Base-by-base conservation (phyloP, 2,113 vertebrate species). In the Semnopithecus entellus region DNA sequence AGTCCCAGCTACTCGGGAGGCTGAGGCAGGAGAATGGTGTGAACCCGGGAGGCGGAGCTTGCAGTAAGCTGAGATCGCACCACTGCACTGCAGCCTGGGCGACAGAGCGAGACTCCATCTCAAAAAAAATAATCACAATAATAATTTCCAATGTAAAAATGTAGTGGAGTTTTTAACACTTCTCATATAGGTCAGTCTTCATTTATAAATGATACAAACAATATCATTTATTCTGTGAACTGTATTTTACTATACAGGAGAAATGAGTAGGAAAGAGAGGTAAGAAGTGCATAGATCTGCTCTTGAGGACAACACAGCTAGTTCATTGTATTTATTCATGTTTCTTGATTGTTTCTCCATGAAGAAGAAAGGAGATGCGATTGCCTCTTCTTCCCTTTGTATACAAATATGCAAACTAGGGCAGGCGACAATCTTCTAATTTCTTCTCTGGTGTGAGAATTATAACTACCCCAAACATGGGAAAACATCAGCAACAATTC, bases 261-360 rank as follows among this genome's bases (percentile, higher is more conserved):
- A 55, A 59, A 81, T 80, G 70, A 94, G 73, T 61, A 91, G 40
- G 52, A 89, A 89, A 88, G 14, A 95, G 40, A 93, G 64, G 89
- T 68, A 76, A 66, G 43, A 84, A 66, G 84, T 97, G 14, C 35
- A 57, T 82, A 76, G 92, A 95, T 91, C 76, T 50, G 83, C 91
- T 95, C 91, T 35, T 50, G 55, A 83, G 38, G 50, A 50, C 85
- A 73, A 59, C 22, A 78, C 6, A 93, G 64, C n/a, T 72, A 90
- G 78, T 95, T 97, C 66, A 82, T 97, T 85, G 97, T 93, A 92
- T 91, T 96, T 95, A 95, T 97, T 95, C 81, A 27, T 91, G 40
- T 90, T n/a, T 97, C 88, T 94, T 83, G 73, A 88, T 93, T 66
- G 45, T 90, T 55, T 92, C 87, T 96, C 88, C 86, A 83, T 84